Base-by-base conservation (phyloP, 2,888 invertebrate genomes). In the Frankliniella intonsa region DNA sequence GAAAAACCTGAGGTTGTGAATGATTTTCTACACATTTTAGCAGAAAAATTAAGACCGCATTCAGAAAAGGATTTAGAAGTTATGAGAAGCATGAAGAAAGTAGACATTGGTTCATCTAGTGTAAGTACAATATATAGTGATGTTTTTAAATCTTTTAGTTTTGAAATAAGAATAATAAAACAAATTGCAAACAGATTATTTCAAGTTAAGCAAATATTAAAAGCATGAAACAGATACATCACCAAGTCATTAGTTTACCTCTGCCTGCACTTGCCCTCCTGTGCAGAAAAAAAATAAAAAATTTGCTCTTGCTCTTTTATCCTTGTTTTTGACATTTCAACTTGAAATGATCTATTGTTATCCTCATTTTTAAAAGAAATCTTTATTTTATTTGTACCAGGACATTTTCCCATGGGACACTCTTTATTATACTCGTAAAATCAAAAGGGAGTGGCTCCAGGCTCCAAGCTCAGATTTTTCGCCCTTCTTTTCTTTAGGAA, bases 401-500 rank as follows among this genome's bases (percentile, higher is more conserved):
- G 81, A 80, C 10, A 83, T 85, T 22, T 85, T 82, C 50, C 89
- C 90, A 7, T 98, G 98, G 98, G 98, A 98, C 87, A 94, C 95
- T 0, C 94, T 96, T 0, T 97, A 95, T 87, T 95, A 93, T 86
- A 94, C 93, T 0, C 91, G 92, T 3, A 93, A 93, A 86, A 92
- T 94, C 0, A 95, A 94, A 87, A 91, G 91, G 0, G 91, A 92
- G 83, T 90, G 93, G 86, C 89, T 95, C 0, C 91, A 93, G 83
- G 92, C 93, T 0, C 92, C 92, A 17, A 91, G 92, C 82, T 90
- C 92, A 8, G 95, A 95, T 85, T 95, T 94, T 86, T 91, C 94
- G 79, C 95, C 94, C 3, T 97, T 94, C 88, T 97, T 97, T 88
- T 97, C 95, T 17, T 90, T 99, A 0, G 98, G 98, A 0, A 92